Evolutionary conservation across 2,888 invertebrate genomes (phyloP), one percentile per base, ranked within the genome.

Genomic region (Marasmarcha lunaedactyla): DNA sequence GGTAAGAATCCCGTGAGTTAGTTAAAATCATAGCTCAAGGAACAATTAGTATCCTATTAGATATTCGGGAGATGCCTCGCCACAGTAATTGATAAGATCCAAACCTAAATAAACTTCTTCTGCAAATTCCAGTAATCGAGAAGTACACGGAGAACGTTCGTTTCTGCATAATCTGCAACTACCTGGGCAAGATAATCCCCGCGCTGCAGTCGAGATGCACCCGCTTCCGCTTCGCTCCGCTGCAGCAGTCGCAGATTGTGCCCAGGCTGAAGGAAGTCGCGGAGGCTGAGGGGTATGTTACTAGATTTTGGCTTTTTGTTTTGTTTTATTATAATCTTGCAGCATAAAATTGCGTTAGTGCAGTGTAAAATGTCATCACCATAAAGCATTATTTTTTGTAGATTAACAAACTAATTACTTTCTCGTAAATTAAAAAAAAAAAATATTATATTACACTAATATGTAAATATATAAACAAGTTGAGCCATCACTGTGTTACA

Each of bases 121-220:
- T 20, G 20, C 7, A 5, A 20, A 20, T 20, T 70, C 10, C 85
- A 95, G 96, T 99, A 54, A 98, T 99, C 62, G 99, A 99, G 73
- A 99, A 99, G 71, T 99, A 96, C 68, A 98, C 99, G 9, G 97
- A 98, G 50, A 99, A 98, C 72, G 95, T 97, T 2, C 86, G 99
- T 6, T 99, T 99, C 73, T 99, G 99, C 70, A 92, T 99, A 43
- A 99, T 99, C 59, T 98, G 98, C 78, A 99, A 99, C 77, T 99
- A 99, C 76, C 79, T 99, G 52, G 94, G 96, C 54, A 98, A 98
- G 85, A 98, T 99, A 46, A 99, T 98, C 56, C 99, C 99, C 11
- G 98, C 99, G 2, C 85, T 99, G 40, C 99, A 99, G 77, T 99
- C 98, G 10, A 88, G 99, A 53, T 99, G 98, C 72, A 99, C 98